phyloP scores from a whole-genome alignment of 1,140 invertebrate species.

The Leptestheria dahalacensis region DNA sequence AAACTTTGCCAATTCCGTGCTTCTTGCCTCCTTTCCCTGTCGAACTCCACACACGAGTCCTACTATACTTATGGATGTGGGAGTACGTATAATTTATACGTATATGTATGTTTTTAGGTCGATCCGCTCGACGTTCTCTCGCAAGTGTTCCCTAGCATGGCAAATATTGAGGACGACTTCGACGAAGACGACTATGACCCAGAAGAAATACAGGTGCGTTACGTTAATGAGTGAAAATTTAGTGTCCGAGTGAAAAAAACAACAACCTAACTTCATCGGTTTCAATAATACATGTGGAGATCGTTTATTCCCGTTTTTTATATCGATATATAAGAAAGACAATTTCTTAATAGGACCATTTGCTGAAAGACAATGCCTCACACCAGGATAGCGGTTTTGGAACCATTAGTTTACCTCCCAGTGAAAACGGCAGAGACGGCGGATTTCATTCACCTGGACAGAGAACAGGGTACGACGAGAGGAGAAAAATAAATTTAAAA shows the following conservation, averaged over 20 bases:
- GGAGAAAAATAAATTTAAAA: too few species aligned
- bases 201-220: not conserved
- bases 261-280: not conserved
- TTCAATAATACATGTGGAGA: not conserved
- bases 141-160: slow-evolving; percentile 18
- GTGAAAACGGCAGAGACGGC: slow-evolving; percentile 11
- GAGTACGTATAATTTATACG: not conserved
- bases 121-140: slow-evolving; percentile 20
- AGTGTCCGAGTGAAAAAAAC: not conserved
- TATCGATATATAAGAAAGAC: not conserved
- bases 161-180: slow-evolving; percentile 15
- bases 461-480: not conserved
- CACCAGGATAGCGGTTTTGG: slow-evolving; percentile 14
- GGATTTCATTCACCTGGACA: slow-evolving; percentile 5
- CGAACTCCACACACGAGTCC: too few species aligned
- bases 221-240: not conserved
- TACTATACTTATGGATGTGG: too few species aligned
- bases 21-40: too few species aligned
- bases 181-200: not conserved
- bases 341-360: slow-evolving; percentile 1
- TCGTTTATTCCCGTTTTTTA: not conserved
- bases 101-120: slow-evolving; percentile 11
- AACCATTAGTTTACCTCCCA: slow-evolving; percentile 18
- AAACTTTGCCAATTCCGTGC: not conserved
- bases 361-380: slow-evolving; percentile 10